A percentile compares a stretch with the other conserved stretches of the same genome.
phyloP scores from a whole-genome alignment of 2,113 vertebrate genomes.

The Siniperca knerii region DNA sequence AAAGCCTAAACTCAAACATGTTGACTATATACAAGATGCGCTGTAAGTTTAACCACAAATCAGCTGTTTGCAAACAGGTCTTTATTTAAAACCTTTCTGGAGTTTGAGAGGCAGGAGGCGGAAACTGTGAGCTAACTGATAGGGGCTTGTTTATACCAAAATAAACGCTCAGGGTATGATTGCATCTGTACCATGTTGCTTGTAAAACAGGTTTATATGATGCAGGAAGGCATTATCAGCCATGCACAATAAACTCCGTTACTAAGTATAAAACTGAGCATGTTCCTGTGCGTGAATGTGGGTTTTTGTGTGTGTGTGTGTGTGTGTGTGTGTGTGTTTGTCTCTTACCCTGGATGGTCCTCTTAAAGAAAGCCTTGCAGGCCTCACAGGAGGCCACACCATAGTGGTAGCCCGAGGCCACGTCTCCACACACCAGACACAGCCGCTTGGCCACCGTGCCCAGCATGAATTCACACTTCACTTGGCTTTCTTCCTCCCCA shows the following conservation, averaged over 20 bases:
- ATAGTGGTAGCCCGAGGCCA: conserved; percentile 85
- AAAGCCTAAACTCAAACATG: conserved; percentile 61
- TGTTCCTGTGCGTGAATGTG: neutral
- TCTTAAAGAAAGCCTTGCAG: conserved; percentile 87
- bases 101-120: conserved; percentile 33
- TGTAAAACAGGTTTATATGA: conserved; percentile 73
- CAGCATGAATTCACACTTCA: conserved; percentile 88
- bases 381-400: conserved; percentile 86
- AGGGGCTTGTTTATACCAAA: conserved; percentile 71
- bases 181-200: conserved; percentile 62
- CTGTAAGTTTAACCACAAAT: conserved; percentile 52
- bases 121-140: conserved; percentile 62
- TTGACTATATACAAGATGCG: conserved; percentile 71
- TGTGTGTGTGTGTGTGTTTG: conserved; percentile 2
- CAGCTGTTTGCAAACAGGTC: conserved; percentile 78
- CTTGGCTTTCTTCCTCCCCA: conserved; percentile 74
- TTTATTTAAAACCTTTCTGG: conserved; percentile 62
- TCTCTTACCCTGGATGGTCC: conserved; percentile 85
- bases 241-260: conserved; percentile 42
- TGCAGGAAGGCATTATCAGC: conserved; percentile 49
- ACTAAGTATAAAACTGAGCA: conserved; percentile 35
- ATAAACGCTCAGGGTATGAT: conserved; percentile 56
- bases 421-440: conserved; percentile 84
- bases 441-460: conserved; percentile 88
- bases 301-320: neutral